Conservation (phyloP, 92 coral and sea anemone genomes). For the Umimayanthus kanabou region DNA sequence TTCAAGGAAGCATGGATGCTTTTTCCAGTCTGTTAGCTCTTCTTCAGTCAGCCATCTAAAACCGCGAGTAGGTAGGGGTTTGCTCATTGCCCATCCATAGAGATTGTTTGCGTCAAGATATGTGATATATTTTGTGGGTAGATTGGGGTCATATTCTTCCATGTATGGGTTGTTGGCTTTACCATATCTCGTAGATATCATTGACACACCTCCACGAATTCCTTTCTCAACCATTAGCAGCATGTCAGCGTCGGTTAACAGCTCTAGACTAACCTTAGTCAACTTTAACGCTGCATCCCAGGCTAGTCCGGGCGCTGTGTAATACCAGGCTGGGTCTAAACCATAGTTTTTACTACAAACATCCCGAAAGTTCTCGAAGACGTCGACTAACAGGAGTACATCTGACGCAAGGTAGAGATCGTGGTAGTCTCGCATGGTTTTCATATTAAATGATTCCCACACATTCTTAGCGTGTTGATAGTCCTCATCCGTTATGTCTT, state of each 20-base stretch:
- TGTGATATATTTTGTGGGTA: constrained; percentile 40
- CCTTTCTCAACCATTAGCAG: constrained; percentile 47
- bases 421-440: constrained; percentile 50
- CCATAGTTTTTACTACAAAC: constrained; percentile 38
- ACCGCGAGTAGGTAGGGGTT: constrained; percentile 21
- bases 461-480: constrained; percentile 50
- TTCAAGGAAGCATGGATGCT: no score
- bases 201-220: constrained; percentile 46
- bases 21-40: no score
- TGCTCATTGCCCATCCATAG: constrained; percentile 46
- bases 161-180: constrained; percentile 50
- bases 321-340: constrained; percentile 55
- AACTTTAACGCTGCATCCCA: constrained; percentile 57
- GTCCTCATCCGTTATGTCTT: constrained; percentile 35
- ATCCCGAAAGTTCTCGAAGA: constrained; percentile 56
- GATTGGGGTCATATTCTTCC: constrained; percentile 24
- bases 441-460: constrained; percentile 52
- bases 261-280: constrained; percentile 27
- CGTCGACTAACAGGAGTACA: constrained; percentile 47
- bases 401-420: no score
- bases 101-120: no score
- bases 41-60: constrained; percentile 47
- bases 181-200: constrained; percentile 34
- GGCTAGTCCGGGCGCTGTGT: constrained; percentile 53
- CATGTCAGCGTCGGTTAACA: constrained; percentile 54